phyloP scores from a whole-genome alignment of 2,113 vertebrate genomes.

The Symphodus melops region DNA sequence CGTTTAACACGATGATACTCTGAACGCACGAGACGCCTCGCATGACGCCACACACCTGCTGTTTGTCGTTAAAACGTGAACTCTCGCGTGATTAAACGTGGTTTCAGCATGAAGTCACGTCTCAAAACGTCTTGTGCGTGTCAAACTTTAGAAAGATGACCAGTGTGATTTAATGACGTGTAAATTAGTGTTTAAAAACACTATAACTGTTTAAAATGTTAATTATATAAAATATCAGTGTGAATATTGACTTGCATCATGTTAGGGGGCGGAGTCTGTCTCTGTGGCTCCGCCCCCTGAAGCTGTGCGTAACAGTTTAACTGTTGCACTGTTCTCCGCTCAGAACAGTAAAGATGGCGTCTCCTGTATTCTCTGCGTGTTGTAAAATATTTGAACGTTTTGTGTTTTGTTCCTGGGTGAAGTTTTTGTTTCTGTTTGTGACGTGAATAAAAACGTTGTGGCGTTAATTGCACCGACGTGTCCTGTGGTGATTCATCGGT shows the following conservation, averaged over 20 bases:
- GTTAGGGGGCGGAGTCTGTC: background rate
- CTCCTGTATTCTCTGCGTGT: background rate
- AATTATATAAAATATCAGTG: background rate
- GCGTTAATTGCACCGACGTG: background rate
- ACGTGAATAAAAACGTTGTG: slow-evolving; percentile 22
- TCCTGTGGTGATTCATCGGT: background rate
- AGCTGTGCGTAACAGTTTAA: slow-evolving; percentile 24
- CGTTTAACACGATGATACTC: too few species aligned
- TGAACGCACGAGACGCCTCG: too few species aligned
- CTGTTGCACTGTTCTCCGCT: slow-evolving; percentile 29
- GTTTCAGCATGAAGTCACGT: too few species aligned
- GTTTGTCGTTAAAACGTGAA: too few species aligned
- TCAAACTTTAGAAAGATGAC: too few species aligned
- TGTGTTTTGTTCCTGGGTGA: background rate
- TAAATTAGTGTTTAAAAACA: background rate
- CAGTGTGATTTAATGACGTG: too few species aligned
- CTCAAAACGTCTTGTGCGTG: too few species aligned
- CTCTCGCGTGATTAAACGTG: too few species aligned
- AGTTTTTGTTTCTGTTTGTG: background rate
- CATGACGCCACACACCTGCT: too few species aligned
- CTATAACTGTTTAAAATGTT: background rate
- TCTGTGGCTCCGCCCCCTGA: background rate
- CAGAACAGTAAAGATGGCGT: slow-evolving; percentile 20
- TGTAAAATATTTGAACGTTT: slow-evolving; percentile 35
- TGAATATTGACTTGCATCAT: too few species aligned